Evolutionary conservation across 1,140 invertebrate species (phyloP).

Genomic region (Sesamia nonagrioides): DNA sequence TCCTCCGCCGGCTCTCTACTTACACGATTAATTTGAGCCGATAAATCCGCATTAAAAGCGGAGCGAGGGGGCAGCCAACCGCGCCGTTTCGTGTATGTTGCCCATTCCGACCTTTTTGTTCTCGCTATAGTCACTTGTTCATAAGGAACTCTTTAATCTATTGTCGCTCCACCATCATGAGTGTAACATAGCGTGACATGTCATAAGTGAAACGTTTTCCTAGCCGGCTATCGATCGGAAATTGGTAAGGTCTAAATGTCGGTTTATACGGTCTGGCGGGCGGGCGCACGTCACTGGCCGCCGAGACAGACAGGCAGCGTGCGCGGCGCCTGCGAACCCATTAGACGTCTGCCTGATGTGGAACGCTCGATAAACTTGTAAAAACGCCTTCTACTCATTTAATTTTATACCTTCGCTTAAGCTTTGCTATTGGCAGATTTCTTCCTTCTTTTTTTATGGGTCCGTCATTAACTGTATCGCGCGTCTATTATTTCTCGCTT

Average conservation of each 20-base stretch:
- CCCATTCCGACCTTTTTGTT: slow-evolving; percentile 79
- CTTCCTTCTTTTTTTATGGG: slow-evolving; percentile 78
- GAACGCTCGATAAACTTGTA: slow-evolving; percentile 87
- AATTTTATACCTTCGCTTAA: slow-evolving; percentile 85
- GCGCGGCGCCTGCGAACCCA: slow-evolving; percentile 82
- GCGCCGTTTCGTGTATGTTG: slow-evolving; percentile 74
- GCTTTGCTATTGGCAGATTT: slow-evolving; percentile 85
- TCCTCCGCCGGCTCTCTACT: slow-evolving; percentile 76
- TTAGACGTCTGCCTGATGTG: slow-evolving; percentile 84
- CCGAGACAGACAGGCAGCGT: slow-evolving; percentile 83
- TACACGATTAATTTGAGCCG: slow-evolving; percentile 86
- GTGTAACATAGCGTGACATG: slow-evolving; percentile 57
- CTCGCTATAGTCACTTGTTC: slow-evolving; percentile 63
- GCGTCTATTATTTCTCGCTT: slow-evolving; percentile 72
- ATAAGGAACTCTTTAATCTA: slow-evolving; percentile 64
- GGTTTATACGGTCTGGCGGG: slow-evolving; percentile 58
- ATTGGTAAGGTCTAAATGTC: slow-evolving; percentile 64
- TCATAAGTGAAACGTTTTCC: slow-evolving; percentile 58
- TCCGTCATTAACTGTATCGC: slow-evolving; percentile 79
- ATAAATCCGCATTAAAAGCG: slow-evolving; percentile 86
- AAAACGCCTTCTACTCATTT: slow-evolving; percentile 87
- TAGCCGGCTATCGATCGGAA: slow-evolving; percentile 63
- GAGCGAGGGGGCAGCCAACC: slow-evolving; percentile 75
- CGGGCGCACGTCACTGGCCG: slow-evolving; percentile 70
- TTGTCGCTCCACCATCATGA: slow-evolving; percentile 64